Evolutionary conservation across 2,888 invertebrate species (phyloP), one percentile per base, ranked within the genome.

Genomic region (Scaptomyza caliginosa): DNA sequence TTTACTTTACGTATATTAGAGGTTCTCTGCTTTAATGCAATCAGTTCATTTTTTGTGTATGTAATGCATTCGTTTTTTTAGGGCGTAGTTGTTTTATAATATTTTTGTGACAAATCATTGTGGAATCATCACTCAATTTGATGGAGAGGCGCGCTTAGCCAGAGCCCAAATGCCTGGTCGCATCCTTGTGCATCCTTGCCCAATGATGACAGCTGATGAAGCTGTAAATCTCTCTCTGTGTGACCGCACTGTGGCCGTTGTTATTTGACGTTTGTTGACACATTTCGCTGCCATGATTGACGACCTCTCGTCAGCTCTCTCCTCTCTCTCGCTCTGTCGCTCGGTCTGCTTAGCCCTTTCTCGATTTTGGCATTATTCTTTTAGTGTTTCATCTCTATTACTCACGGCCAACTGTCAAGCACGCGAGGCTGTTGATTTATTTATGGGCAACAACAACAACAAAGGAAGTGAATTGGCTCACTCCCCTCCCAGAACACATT

Each of bases 231-330:
- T 56, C 10, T 16, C 49, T 56, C 10, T 16, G 46, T 80, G 60
- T 52, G 66, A 66, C 71, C 75, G 52, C 71, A 64, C 23, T 74
- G 57, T 62, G 71, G 56, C 70, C 59, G 67, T 51, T 60, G 66
- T 51, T 74, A 57, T 71, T 73, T 81, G 82, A 82, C 79, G 81
- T 85, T 64, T 77, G 85, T 77, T 82, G 85, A 82, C 81, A 82
- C 81, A 82, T 82, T 75, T 73, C 74, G 77, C 86, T 77, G 70
- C 69, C 81, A 84, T 85, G 84, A 85, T 85, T 85, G 84, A 84
- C 86, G 84, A 84, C 72, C 54, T 56, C 32, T 51, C 69, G 43
- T 28, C 21, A 16, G 11, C 17, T 34, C 26, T 39, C 36, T 23
- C 26, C 28, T 13, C 4, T 2, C 28, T 10, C 28, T 19, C 51